Base-by-base conservation (phyloP, 2,113 vertebrate species). In the Loxodonta africana region DNA sequence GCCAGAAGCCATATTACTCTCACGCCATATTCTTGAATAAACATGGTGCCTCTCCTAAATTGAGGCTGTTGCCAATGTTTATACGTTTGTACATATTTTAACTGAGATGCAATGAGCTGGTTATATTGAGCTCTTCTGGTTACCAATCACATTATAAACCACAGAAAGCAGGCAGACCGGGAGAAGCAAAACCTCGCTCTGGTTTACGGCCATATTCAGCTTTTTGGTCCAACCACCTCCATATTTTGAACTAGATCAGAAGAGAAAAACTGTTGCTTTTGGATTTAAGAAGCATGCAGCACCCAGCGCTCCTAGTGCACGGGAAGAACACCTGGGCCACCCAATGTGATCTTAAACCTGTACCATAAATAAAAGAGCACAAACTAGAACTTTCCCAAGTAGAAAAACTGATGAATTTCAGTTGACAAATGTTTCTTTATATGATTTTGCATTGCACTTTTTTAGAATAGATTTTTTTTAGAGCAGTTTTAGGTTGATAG, bases 361-460 rank as follows among this genome's bases (percentile, higher is more conserved):
- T 11, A 71, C 73, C 82, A 41, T 94, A 91, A 95, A 97, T 90
- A 96, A 82, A 1, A 8, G 82, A 80, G 67, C 77, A 63, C 67
- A 92, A 91, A 83, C 57, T 71, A 82, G 53, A 94, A 90, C 46
- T 84, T 97, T 90, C 94, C 74, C 84, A 14, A 94, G 67, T 48
- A 48, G 67, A 81, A 84, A 95, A 86, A 69, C 62, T 23, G 86
- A 77, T 0, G 73, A 95, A 80, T 97, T 95, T 96, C 76, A 46
- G 86, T 95, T 76, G 91, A 96, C 91, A 97, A 92, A 93, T 95
- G 87, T 86, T 97, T 80, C 83, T 94, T 91, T 87, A 83, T 95
- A 87, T 60, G 33, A 51, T 94, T 97, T 93, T 88, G 69, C 48
- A 30, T 83, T 63, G 21, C 11, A n/a, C 23, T 77, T 95, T 86